A percentile compares a stretch with the other conserved stretches of the same genome.
Conservation (phyloP, 1,140 invertebrate genomes). For the Leptoteleia sp. region DNA sequence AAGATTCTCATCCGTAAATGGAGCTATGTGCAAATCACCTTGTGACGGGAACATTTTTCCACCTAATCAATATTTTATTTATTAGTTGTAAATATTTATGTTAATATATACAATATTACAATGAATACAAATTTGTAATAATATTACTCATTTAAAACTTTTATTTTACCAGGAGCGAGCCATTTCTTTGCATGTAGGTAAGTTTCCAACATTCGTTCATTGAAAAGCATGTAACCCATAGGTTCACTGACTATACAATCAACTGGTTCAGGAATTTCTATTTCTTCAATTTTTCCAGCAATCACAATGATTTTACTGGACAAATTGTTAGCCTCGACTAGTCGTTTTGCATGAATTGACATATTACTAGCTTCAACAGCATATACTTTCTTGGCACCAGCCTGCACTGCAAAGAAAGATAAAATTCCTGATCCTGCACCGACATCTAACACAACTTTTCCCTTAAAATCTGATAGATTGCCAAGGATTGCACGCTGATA, state of each 20-base stretch:
- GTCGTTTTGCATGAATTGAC: slow-evolving; percentile 96
- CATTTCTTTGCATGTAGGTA: slow-evolving; percentile 99
- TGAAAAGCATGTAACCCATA: slow-evolving; percentile 99
- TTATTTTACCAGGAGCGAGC: slow-evolving; percentile 90
- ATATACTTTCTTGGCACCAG: slow-evolving; percentile 97
- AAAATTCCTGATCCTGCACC: slow-evolving; percentile 94
- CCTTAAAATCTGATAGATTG: slow-evolving; percentile 95
- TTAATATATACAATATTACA: too few species aligned
- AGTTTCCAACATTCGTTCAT: slow-evolving; percentile 99
- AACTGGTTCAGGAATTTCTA: slow-evolving; percentile 95
- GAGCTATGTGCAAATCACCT: slow-evolving; percentile 98
- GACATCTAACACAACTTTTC: slow-evolving; percentile 97
- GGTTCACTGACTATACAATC: slow-evolving; percentile 99
- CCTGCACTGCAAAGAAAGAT: slow-evolving; percentile 99
- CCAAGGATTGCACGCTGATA: slow-evolving; percentile 98
- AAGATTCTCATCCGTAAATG: slow-evolving; percentile 98
- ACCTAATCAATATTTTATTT: slow-evolving; percentile 63
- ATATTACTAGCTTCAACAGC: slow-evolving; percentile 99
- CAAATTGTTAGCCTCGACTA: slow-evolving; percentile 95
- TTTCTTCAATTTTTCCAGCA: slow-evolving; percentile 99
- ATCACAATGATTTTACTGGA: slow-evolving; percentile 94
- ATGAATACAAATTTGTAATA: too few species aligned
- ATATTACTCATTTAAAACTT: background rate
- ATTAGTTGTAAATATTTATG: background rate
- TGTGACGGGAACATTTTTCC: slow-evolving; percentile 96